Evolutionary conservation across 1,140 invertebrate genomes (phyloP).

Genomic region (Thrips palmi): DNA sequence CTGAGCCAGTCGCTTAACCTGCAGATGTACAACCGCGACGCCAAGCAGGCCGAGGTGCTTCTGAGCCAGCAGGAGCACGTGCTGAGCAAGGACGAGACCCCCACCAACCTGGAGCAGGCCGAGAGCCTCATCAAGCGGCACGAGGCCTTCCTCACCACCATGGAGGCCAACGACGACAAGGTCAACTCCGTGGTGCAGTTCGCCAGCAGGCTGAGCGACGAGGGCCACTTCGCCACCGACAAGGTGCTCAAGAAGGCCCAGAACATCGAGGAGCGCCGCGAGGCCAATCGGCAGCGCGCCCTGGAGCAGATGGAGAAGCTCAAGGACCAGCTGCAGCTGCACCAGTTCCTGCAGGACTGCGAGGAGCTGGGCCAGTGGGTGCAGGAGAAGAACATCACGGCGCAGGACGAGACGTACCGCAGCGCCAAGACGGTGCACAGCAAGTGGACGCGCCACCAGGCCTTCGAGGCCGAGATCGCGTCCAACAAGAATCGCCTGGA

Average conservation of each 20-base stretch:
- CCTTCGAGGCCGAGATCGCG: conserved; percentile 96
- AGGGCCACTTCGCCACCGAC: conserved; percentile 71
- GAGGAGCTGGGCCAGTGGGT: conserved; percentile 98
- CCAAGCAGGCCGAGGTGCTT: conserved; percentile 91
- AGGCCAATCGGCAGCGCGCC: conserved; percentile 79
- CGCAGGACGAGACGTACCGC: conserved; percentile 96
- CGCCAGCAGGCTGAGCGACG: conserved; percentile 72
- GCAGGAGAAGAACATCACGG: conserved; percentile 95
- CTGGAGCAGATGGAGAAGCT: conserved; percentile 81
- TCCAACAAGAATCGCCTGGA: conserved; percentile 93
- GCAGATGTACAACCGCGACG: conserved; percentile 92
- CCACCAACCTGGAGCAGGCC: conserved; percentile 85
- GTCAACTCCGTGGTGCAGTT: conserved; percentile 90
- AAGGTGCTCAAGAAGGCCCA: conserved; percentile 94
- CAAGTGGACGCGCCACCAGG: conserved; percentile 98
- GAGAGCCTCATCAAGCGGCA: conserved; percentile 94
- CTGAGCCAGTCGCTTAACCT: conserved; percentile 86
- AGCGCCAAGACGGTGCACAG: conserved; percentile 97
- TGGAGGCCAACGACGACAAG: conserved; percentile 99
- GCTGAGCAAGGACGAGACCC: conserved; percentile 86
- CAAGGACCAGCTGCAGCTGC: conserved; percentile 82
- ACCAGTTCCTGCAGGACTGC: conserved; percentile 91
- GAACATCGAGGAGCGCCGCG: conserved; percentile 75
- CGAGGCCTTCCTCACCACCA: conserved; percentile 96
- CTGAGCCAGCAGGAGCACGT: conserved; percentile 95